Evolutionary conservation across 2,113 vertebrate genomes (phyloP).

Genomic region (Triplophysa rosa): DNA sequence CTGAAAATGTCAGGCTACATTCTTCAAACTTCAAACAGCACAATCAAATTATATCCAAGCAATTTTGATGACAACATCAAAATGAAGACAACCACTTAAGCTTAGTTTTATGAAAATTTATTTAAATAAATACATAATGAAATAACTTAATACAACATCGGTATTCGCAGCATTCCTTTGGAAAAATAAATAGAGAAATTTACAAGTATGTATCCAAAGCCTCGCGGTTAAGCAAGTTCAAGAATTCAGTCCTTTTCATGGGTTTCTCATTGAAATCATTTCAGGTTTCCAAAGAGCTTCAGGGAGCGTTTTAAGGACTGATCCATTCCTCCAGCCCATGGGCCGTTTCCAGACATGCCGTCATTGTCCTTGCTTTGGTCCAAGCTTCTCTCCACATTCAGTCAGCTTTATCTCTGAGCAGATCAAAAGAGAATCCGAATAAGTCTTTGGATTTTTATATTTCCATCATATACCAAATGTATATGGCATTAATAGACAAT

Average conservation of each 20-base stretch:
- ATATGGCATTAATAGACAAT: background rate
- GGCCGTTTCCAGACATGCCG: slow-evolving; percentile 71
- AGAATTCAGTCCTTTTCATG: slow-evolving; percentile 65
- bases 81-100: background rate
- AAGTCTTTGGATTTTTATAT: background rate
- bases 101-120: slow-evolving; percentile 73
- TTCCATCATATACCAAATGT: background rate
- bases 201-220: slow-evolving; percentile 55
- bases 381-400: slow-evolving; percentile 65
- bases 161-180: slow-evolving; percentile 55
- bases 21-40: no score
- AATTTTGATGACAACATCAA: background rate
- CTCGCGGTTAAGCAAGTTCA: slow-evolving; percentile 62
- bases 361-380: slow-evolving; percentile 70
- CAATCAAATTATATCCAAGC: background rate
- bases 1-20: no score
- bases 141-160: slow-evolving; percentile 83
- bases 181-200: slow-evolving; percentile 74
- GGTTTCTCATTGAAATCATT: slow-evolving; percentile 52
- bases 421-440: slow-evolving; percentile 6
- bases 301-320: slow-evolving; percentile 44
- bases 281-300: slow-evolving; percentile 40
- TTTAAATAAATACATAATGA: slow-evolving; percentile 90
- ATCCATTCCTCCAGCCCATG: slow-evolving; percentile 59
- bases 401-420: slow-evolving; percentile 31